These are phyloP conservation scores for Spodoptera frugiperda DNA, from an alignment of 1,140 invertebrate genomes.

Conservation along the genomic window DNA sequence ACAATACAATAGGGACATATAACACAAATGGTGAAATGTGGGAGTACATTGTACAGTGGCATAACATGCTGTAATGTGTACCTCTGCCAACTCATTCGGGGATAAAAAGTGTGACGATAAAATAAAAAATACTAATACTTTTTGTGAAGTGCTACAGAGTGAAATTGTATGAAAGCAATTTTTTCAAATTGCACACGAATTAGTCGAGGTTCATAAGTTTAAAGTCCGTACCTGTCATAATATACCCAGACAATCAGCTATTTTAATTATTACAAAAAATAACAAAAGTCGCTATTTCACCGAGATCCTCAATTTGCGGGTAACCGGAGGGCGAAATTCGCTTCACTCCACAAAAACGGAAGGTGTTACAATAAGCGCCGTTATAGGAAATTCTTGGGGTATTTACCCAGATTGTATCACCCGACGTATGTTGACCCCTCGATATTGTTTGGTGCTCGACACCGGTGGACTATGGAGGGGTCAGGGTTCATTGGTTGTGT, in stretches of 20 bases:
- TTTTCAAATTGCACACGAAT: too few species aligned
- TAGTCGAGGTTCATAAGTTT: too few species aligned
- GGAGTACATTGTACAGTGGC: too few species aligned
- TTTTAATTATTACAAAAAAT: conserved; percentile 39
- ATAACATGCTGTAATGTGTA: too few species aligned
- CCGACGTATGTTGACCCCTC: conserved; percentile 2
- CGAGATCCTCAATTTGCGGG: conserved; percentile 18
- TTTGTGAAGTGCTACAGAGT: background rate
- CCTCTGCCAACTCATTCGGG: too few species aligned
- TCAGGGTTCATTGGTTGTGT: conserved; percentile 43
- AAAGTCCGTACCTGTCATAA: too few species aligned
- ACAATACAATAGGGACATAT: too few species aligned
- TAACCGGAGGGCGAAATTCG: conserved; percentile 10
- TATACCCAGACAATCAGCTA: background rate
- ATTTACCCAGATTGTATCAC: conserved; percentile 12
- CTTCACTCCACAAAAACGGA: conserved; percentile 30
- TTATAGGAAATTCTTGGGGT: conserved; percentile 42
- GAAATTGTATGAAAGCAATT: background rate
- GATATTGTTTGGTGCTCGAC: background rate
- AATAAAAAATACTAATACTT: too few species aligned
- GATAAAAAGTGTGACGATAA: too few species aligned
- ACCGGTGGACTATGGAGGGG: background rate
- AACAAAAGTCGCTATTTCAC: background rate
- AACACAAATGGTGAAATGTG: too few species aligned
- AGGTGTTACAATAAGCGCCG: conserved; percentile 36